Percentiles rank a stretch among this genome's conserved stretches.
These are phyloP conservation scores for Cotesia vestalis DNA, from an alignment of 1,140 invertebrate species.

Conservation along the genomic window DNA sequence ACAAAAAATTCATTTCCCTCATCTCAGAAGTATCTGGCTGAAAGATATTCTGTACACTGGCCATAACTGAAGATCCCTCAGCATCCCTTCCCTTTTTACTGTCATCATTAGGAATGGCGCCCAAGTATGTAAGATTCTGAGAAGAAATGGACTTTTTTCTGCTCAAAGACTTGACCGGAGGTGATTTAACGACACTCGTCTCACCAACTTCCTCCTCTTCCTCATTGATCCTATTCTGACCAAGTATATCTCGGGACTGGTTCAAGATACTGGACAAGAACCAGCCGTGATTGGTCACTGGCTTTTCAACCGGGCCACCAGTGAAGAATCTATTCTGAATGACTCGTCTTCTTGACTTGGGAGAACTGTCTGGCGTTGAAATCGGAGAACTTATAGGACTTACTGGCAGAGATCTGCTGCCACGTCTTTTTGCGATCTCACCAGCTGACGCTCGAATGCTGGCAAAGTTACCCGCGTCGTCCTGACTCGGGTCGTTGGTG, in stretches of 20 bases:
- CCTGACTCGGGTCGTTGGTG: too few relatives aligned
- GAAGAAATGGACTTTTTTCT: slow-evolving; percentile 64
- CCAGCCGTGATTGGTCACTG: slow-evolving; percentile 60
- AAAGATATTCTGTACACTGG: slow-evolving; percentile 45
- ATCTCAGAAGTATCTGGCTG: slow-evolving; percentile 76
- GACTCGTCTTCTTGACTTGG: slow-evolving; percentile 56
- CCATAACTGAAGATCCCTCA: too few relatives aligned
- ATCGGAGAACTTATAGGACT: slow-evolving; percentile 72
- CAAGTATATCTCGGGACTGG: slow-evolving; percentile 54
- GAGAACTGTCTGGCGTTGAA: slow-evolving; percentile 68
- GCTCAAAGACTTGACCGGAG: slow-evolving; percentile 45
- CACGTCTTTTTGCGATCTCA: slow-evolving; percentile 22
- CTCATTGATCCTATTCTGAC: slow-evolving; percentile 53
- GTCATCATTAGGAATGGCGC: slow-evolving; percentile 38
- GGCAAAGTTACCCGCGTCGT: too few relatives aligned
- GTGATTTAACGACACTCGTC: background rate
- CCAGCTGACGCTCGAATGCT: too few relatives aligned
- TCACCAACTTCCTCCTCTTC: slow-evolving; percentile 52
- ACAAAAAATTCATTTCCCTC: slow-evolving; percentile 85
- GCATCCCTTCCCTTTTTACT: background rate
- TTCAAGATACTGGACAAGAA: slow-evolving; percentile 66
- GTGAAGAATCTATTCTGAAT: slow-evolving; percentile 66
- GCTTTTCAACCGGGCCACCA: slow-evolving; percentile 56
- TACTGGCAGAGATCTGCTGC: slow-evolving; percentile 76
- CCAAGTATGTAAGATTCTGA: slow-evolving; percentile 64